These are phyloP conservation scores for Aurelia aurita complex sp. Pacific DNA, from an alignment of 30 jellyfish, hydroid and myxozoan species.

Conservation along the genomic window DNA sequence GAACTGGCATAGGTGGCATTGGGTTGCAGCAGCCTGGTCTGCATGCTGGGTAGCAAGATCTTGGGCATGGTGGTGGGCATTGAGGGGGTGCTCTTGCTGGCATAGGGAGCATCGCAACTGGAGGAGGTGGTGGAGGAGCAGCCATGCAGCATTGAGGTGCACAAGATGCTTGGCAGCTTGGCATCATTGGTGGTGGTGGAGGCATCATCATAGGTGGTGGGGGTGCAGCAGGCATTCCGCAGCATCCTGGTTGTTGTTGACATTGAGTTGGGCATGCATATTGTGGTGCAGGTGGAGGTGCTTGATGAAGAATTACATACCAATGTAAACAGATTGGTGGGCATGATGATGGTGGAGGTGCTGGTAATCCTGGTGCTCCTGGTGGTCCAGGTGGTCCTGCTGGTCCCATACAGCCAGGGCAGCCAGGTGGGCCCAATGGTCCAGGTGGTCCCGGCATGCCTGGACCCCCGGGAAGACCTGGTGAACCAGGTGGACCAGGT, in stretches of 20 bases:
- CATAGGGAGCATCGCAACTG: constrained; percentile 69
- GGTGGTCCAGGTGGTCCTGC: constrained; percentile 80
- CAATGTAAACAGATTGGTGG: constrained; percentile 92
- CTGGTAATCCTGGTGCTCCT: constrained; percentile 88
- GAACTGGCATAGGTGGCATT: constrained; percentile 80
- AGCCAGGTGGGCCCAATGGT: constrained; percentile 78
- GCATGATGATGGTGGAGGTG: constrained; percentile 88
- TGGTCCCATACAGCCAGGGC: constrained; percentile 81
- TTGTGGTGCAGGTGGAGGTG: constrained; percentile 77
- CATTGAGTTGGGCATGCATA: constrained; percentile 89
- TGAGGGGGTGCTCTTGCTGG: constrained; percentile 92
- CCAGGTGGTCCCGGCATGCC: constrained; percentile 71
- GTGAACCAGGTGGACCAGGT: constrained; percentile 74
- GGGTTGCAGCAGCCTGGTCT: constrained; percentile 76
- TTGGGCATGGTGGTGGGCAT: constrained; percentile 87
- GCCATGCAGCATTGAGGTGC: constrained; percentile 93
- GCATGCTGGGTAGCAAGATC: constrained; percentile 85
- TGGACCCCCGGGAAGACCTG: constrained; percentile 83
- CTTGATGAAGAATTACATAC: constrained; percentile 64
- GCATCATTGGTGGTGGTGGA: constrained; percentile 85
- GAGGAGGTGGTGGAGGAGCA: constrained; percentile 79
- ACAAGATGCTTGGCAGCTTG: constrained; percentile 89
- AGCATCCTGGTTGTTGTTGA: constrained; percentile 82
- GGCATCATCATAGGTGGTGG: constrained; percentile 88
- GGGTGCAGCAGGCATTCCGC: constrained; percentile 80